A percentile compares a stretch with the other conserved stretches of the same genome.
phyloP scores from a whole-genome alignment of 2,888 invertebrate species.

The Chelonus formosanus region DNA sequence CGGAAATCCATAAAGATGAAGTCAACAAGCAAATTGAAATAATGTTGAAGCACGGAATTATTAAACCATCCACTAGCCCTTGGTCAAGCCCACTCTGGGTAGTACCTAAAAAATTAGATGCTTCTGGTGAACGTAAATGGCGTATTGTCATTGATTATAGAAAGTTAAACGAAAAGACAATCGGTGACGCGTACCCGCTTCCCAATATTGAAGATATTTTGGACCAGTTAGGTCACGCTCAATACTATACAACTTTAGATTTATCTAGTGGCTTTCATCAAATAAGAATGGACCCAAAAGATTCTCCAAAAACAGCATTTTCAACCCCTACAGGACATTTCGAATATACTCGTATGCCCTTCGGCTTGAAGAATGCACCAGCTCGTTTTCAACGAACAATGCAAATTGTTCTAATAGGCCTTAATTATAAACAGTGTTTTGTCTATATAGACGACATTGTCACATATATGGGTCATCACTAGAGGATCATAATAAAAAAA shows the following conservation, averaged over 20 bases:
- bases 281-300: not conserved
- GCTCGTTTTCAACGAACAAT: conserved; percentile 8
- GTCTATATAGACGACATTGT: not conserved
- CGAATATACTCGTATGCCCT: conserved; percentile 6
- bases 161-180: conserved; percentile 4
- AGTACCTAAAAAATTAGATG: conserved; percentile 9
- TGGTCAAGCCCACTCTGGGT: not conserved
- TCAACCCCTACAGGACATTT: conserved; percentile 12
- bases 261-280: conserved; percentile 16
- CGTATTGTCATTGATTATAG: conserved; percentile 9
- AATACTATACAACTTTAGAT: conserved; percentile 17
- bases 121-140: not conserved
- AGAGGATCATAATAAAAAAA: not conserved
- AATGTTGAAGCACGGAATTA: conserved; percentile 52
- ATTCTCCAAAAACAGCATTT: conserved; percentile 18
- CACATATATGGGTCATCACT: not conserved
- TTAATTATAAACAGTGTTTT: not conserved
- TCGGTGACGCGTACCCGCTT: too few relatives aligned
- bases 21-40: too few relatives aligned
- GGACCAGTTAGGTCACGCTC: conserved; percentile 1
- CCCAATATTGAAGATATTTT: conserved; percentile 1
- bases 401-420: not conserved
- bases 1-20: conserved; percentile 44
- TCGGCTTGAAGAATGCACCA: conserved; percentile 12
- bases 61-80: conserved; percentile 28